phyloP scores from a whole-genome alignment of 92 coral and sea anemone genomes.

The Umimayanthus kanabou region DNA sequence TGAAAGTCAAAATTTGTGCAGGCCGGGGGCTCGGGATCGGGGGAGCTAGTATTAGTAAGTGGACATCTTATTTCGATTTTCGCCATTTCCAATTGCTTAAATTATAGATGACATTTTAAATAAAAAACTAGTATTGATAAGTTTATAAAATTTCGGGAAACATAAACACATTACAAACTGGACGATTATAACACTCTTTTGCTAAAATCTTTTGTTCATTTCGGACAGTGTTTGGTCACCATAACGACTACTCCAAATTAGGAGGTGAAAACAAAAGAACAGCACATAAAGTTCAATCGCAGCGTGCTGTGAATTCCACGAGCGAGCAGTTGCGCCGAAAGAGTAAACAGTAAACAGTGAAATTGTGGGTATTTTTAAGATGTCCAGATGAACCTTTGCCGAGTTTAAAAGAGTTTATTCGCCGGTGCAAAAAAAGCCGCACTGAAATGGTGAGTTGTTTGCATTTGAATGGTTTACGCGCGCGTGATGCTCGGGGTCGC shows the following conservation, averaged over 20 bases:
- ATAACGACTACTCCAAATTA: constrained; percentile 31
- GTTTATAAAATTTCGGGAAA: too few relatives aligned
- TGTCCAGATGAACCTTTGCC: background rate
- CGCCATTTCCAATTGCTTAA: too few relatives aligned
- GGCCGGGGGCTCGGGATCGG: too few relatives aligned
- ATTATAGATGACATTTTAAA: too few relatives aligned
- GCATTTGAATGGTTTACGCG: constrained; percentile 34
- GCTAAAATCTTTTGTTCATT: too few relatives aligned
- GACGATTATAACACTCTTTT: too few relatives aligned
- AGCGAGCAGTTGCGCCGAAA: constrained; percentile 10
- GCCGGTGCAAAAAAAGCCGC: background rate
- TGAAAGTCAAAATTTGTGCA: too few relatives aligned
- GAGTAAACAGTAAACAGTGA: constrained; percentile 24
- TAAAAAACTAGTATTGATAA: too few relatives aligned
- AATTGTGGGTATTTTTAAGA: background rate
- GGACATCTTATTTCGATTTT: too few relatives aligned
- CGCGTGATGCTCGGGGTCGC: constrained; percentile 1
- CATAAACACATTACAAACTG: too few relatives aligned
- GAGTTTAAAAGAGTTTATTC: background rate
- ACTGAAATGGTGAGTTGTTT: constrained; percentile 21
- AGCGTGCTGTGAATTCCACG: constrained; percentile 27
- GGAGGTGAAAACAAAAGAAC: constrained; percentile 8
- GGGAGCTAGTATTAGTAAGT: too few relatives aligned
- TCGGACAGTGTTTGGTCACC: constrained; percentile 3
- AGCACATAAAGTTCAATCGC: background rate